These are phyloP conservation scores for Telmatherina bonti DNA, from an alignment of 2,797 vertebrate genomes.

Conservation along the genomic window DNA sequence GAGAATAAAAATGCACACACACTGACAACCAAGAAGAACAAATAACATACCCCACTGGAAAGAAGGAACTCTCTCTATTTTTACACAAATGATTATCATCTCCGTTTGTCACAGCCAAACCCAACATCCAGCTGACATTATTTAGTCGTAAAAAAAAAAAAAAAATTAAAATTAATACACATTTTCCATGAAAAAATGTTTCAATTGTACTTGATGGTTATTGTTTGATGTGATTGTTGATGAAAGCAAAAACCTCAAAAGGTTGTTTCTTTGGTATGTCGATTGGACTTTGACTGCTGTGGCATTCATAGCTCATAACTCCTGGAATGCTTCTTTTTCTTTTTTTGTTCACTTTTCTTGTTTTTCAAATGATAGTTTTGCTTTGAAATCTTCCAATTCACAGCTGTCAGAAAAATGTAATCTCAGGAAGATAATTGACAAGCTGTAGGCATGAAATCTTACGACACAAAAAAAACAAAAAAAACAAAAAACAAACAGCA, in stretches of 20 bases:
- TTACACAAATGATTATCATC: too few species aligned
- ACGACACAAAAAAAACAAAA: too few species aligned
- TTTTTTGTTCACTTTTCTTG: neutral
- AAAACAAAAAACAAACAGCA: neutral
- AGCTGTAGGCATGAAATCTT: neutral
- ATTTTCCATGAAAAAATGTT: too few species aligned
- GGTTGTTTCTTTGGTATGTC: neutral
- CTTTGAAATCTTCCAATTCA: neutral
- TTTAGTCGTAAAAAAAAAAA: too few species aligned
- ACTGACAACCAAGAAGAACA: too few species aligned
- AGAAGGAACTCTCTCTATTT: too few species aligned
- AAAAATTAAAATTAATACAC: too few species aligned
- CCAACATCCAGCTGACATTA: too few species aligned
- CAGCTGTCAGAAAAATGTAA: neutral
- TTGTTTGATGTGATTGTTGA: neutral
- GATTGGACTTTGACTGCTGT: neutral
- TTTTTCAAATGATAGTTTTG: neutral
- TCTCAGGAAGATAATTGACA: slow-evolving; percentile 1
- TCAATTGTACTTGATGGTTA: neutral
- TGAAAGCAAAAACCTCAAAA: neutral
- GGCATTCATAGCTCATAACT: neutral
- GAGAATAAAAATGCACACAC: neutral
- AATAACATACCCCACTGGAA: too few species aligned
- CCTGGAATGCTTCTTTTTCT: neutral
- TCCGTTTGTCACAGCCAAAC: too few species aligned